Conservation (phyloP, 2,113 vertebrate genomes). For the Cardinalis cardinalis region DNA sequence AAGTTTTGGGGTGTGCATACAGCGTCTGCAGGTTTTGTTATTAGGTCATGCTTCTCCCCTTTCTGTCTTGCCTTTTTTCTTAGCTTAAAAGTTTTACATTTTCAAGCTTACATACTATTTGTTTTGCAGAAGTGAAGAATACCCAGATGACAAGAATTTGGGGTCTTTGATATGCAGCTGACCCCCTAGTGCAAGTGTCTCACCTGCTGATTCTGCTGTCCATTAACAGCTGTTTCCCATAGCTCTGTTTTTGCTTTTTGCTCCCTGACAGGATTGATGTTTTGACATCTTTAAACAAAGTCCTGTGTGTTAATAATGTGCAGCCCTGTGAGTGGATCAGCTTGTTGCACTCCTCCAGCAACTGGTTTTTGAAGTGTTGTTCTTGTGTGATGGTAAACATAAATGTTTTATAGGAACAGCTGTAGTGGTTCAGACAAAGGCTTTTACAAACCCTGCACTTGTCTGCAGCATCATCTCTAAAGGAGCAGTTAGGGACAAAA, state of each 20-base stretch:
- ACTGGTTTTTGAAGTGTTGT: neutral
- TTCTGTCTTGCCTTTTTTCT: neutral
- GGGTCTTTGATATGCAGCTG: neutral
- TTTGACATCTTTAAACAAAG: neutral
- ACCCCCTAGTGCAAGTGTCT: neutral
- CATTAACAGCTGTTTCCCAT: neutral
- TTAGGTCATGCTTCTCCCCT: neutral
- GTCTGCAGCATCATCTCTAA: neutral
- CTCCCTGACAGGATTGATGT: neutral
- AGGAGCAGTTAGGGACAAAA: neutral
- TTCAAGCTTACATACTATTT: neutral
- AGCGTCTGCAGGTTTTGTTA: neutral
- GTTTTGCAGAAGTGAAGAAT: neutral
- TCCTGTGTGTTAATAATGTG: neutral
- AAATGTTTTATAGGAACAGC: slow-evolving; percentile 39
- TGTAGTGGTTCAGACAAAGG: slow-evolving; percentile 16
- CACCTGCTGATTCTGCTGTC: neutral
- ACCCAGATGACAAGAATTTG: neutral
- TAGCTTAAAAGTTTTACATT: neutral
- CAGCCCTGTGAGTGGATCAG: neutral
- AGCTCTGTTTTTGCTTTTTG: neutral
- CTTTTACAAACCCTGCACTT: neutral
- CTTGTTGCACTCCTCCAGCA: neutral
- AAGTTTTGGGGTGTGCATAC: neutral
- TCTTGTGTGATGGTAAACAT: neutral